These are phyloP conservation scores for Bilobella aurantiaca DNA, from an alignment of 1,140 invertebrate genomes.

Conservation along the genomic window DNA sequence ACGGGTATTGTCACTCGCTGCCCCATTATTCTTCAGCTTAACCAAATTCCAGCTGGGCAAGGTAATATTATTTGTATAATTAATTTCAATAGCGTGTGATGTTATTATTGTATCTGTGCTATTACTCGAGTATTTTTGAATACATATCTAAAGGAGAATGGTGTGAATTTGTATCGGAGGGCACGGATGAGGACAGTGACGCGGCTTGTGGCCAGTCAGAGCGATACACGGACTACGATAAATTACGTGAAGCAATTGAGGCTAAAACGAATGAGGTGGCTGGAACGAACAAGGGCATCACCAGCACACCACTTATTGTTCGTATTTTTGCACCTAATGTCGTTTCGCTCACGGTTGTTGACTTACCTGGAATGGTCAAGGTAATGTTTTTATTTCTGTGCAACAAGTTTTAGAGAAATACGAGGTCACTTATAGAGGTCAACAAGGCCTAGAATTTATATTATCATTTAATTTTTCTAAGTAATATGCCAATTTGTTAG, in stretches of 20 bases:
- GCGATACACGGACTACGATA: slow-evolving; percentile 15
- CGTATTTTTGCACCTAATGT: slow-evolving; percentile 8
- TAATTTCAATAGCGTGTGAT: too few species aligned
- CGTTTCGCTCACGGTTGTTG: slow-evolving; percentile 16
- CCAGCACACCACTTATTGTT: slow-evolving; percentile 7
- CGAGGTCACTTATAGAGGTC: too few species aligned
- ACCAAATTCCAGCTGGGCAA: slow-evolving; percentile 60
- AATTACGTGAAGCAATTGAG: slow-evolving; percentile 10
- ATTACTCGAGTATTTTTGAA: too few species aligned
- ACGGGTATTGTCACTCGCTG: slow-evolving; percentile 93
- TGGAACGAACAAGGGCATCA: slow-evolving; percentile 3
- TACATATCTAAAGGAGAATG: too few species aligned
- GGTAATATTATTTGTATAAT: neutral
- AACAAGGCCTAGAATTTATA: too few species aligned
- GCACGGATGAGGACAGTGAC: neutral
- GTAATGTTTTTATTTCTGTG: neutral
- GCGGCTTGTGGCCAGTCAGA: too few species aligned
- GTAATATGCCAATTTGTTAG: too few species aligned
- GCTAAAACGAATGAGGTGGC: neutral
- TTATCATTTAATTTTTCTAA: too few species aligned
- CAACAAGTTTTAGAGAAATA: too few species aligned
- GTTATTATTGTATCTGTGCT: too few species aligned
- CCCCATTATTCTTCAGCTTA: slow-evolving; percentile 87
- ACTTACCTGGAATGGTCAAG: slow-evolving; percentile 18
- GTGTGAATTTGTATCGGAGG: slow-evolving; percentile 10